Conservation (phyloP, 2,113 vertebrate genomes). For the Neotoma lepida region DNA sequence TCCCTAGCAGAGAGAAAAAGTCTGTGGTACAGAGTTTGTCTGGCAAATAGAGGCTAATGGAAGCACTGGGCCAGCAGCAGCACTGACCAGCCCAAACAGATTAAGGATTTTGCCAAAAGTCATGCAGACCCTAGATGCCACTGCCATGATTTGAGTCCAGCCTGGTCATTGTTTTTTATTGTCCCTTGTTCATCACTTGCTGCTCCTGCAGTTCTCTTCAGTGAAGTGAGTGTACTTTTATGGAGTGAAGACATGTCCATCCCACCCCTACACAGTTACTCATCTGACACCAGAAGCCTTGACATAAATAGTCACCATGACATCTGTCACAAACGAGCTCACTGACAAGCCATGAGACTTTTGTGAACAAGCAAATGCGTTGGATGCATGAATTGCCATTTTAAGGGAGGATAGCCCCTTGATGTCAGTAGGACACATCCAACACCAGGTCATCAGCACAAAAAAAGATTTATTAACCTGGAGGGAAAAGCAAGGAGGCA, state of each 20-base stretch:
- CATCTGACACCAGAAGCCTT: background rate
- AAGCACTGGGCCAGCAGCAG: background rate
- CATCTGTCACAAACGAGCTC: background rate
- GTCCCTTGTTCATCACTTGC: background rate
- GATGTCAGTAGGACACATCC: no score
- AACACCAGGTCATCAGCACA: no score
- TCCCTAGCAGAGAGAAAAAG: background rate
- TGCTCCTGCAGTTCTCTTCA: background rate
- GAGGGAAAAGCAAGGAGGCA: no score
- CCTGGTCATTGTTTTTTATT: background rate
- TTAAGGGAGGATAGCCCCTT: no score
- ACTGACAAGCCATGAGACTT: background rate
- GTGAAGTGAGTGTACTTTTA: background rate
- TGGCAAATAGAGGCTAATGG: background rate
- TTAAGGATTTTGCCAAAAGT: background rate
- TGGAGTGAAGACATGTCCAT: background rate
- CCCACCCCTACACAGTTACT: background rate
- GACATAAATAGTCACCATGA: background rate
- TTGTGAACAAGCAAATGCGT: background rate
- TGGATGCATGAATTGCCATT: background rate
- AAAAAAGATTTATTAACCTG: no score
- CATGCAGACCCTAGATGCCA: background rate
- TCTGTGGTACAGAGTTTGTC: background rate
- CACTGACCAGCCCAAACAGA: background rate
- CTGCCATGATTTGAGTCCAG: background rate